These are phyloP conservation scores for Drosophila yakuba DNA, from an alignment of 1,140 invertebrate genomes.

Conservation along the genomic window DNA sequence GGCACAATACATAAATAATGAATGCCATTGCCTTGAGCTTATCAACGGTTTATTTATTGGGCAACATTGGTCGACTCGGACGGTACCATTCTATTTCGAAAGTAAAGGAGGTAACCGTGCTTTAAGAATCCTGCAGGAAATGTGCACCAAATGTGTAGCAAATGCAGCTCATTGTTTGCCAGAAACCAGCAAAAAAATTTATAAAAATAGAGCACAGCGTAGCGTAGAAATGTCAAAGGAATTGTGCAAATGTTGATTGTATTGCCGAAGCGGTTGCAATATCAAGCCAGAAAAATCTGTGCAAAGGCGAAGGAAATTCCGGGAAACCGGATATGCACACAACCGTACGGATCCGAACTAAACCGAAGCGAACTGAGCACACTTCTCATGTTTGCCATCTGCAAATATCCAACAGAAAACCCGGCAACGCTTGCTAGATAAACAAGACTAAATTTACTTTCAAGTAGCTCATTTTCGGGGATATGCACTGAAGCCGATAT, in stretches of 20 bases:
- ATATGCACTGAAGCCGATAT: constrained; percentile 66
- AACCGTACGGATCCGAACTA: constrained; percentile 17
- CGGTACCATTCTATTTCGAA: background rate
- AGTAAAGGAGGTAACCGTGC: background rate
- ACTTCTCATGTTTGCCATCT: constrained; percentile 66
- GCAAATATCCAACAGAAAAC: constrained; percentile 57
- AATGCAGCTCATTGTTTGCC: constrained; percentile 68
- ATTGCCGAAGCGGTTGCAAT: constrained; percentile 57
- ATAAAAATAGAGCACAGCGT: background rate
- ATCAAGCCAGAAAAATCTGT: constrained; percentile 49
- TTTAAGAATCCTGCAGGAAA: constrained; percentile 49
- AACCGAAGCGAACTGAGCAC: constrained; percentile 39
- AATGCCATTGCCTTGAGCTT: constrained; percentile 75
- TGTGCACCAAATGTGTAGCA: constrained; percentile 57
- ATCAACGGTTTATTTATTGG: constrained; percentile 79
- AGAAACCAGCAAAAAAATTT: background rate
- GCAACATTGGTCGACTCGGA: constrained; percentile 34
- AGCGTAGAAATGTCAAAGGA: constrained; percentile 64
- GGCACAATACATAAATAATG: constrained; percentile 77
- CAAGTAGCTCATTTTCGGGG: constrained; percentile 64
- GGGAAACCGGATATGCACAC: constrained; percentile 73
- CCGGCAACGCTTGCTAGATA: constrained; percentile 38
- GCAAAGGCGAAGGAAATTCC: constrained; percentile 36
- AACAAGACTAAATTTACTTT: constrained; percentile 73
- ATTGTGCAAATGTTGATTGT: constrained; percentile 79